These are phyloP conservation scores for Drosophila picticornis DNA, from an alignment of 2,888 invertebrate genomes.

Conservation along the genomic window DNA sequence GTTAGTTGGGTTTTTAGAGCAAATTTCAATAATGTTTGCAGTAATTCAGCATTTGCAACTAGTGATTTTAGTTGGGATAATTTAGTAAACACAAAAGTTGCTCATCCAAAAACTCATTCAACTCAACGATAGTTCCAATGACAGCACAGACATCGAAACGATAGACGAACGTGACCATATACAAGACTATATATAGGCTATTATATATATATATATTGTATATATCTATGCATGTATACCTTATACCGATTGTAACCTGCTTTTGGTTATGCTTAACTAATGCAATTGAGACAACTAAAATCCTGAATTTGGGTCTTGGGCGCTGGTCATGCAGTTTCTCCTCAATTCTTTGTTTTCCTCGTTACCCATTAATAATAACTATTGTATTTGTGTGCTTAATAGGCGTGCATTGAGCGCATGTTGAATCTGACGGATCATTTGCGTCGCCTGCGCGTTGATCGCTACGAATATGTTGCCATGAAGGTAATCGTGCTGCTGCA, in stretches of 20 bases:
- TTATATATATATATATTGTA: too few relatives aligned
- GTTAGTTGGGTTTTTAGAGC: constrained; percentile 82
- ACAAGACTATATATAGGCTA: too few relatives aligned
- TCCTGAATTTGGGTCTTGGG: too few relatives aligned
- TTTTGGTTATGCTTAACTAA: background rate
- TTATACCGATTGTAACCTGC: background rate
- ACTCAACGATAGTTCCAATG: too few relatives aligned
- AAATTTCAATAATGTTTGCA: background rate
- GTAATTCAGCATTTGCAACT: background rate
- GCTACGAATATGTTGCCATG: constrained; percentile 98
- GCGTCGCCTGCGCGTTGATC: constrained; percentile 94
- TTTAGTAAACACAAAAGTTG: too few relatives aligned
- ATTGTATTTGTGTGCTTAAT: background rate
- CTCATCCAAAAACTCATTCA: too few relatives aligned
- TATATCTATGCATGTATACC: too few relatives aligned
- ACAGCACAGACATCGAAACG: too few relatives aligned
- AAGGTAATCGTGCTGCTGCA: constrained; percentile 97
- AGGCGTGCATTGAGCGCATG: constrained; percentile 96
- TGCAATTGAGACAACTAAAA: too few relatives aligned
- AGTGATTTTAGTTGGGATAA: too few relatives aligned
- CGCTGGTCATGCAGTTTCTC: too few relatives aligned
- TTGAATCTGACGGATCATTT: constrained; percentile 97
- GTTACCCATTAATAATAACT: background rate
- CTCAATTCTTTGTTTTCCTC: background rate
- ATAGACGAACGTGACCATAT: too few relatives aligned